Evolutionary conservation across 2,888 invertebrate genomes (phyloP).

Genomic region (Nemoura dubitans): DNA sequence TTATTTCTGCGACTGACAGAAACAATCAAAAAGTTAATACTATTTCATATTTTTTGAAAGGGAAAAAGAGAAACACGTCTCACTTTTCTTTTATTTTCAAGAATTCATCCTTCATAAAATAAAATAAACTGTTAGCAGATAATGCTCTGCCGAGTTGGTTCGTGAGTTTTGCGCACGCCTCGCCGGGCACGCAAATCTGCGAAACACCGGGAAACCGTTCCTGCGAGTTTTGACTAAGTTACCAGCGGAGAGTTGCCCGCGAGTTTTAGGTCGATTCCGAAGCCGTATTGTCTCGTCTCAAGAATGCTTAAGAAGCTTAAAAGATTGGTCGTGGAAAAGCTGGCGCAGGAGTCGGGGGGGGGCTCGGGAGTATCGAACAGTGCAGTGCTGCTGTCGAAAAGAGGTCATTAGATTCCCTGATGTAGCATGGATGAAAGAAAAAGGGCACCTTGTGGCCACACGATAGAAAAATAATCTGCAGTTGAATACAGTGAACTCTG

Average conservation of each 20-base stretch:
- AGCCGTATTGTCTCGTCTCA: slow-evolving; percentile 7
- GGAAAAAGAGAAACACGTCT: not conserved
- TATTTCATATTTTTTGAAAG: not conserved
- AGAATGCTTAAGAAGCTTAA: slow-evolving; percentile 12
- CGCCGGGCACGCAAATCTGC: not conserved
- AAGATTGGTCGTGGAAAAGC: not conserved
- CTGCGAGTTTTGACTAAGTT: not conserved
- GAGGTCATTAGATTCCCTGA: not conserved
- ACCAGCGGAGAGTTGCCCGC: not conserved
- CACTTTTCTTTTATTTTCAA: not conserved
- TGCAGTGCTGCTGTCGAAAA: not conserved
- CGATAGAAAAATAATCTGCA: not conserved
- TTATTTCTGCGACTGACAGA: slow-evolving; percentile 12
- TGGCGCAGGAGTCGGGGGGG: not conserved
- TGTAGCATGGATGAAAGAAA: not conserved
- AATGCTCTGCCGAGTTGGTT: not conserved
- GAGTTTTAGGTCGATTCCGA: not conserved
- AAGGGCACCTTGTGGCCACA: not conserved
- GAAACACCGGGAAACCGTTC: not conserved
- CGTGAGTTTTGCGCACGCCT: not conserved
- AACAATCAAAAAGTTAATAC: slow-evolving; percentile 12
- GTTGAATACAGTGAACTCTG: not conserved
- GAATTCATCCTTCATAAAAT: not conserved
- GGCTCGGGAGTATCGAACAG: not conserved
- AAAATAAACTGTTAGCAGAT: not conserved